Conservation (phyloP, 2,888 invertebrate species). For the Tolmerus cingulatus region DNA sequence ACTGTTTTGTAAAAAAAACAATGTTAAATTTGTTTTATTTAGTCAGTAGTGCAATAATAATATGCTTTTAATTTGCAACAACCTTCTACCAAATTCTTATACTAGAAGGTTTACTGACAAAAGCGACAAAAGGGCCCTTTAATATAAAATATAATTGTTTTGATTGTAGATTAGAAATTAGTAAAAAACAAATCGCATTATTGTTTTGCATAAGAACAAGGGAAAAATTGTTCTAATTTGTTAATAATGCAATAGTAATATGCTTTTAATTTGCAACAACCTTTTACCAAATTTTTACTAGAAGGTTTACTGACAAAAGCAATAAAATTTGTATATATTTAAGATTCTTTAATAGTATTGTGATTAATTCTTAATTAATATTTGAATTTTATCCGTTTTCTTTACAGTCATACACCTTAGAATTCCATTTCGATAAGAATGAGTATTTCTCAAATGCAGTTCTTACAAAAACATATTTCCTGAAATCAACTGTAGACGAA, state of each 20-base stretch:
- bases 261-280: conserved; percentile 46
- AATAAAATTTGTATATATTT: not conserved
- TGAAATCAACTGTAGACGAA: conserved; percentile 89
- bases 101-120: conserved; percentile 44
- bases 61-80: conserved; percentile 46
- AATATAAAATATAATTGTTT: not conserved
- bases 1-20: not conserved
- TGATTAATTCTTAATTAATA: not conserved
- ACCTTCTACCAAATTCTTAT: conserved; percentile 42
- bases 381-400: conserved; percentile 46
- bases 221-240: not conserved
- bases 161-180: not conserved
- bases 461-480: conserved; percentile 92
- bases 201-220: not conserved
- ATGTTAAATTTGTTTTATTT: not conserved
- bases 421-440: conserved; percentile 93
- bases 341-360: not conserved
- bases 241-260: not conserved
- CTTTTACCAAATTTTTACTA: conserved; percentile 45
- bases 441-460: conserved; percentile 86
- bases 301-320: conserved; percentile 41
- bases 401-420: conserved; percentile 70
- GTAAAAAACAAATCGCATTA: not conserved
- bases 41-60: not conserved
- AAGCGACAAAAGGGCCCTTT: conserved; percentile 25